Evolutionary conservation across 1,140 invertebrate genomes (phyloP).

Genomic region (Atta texana): DNA sequence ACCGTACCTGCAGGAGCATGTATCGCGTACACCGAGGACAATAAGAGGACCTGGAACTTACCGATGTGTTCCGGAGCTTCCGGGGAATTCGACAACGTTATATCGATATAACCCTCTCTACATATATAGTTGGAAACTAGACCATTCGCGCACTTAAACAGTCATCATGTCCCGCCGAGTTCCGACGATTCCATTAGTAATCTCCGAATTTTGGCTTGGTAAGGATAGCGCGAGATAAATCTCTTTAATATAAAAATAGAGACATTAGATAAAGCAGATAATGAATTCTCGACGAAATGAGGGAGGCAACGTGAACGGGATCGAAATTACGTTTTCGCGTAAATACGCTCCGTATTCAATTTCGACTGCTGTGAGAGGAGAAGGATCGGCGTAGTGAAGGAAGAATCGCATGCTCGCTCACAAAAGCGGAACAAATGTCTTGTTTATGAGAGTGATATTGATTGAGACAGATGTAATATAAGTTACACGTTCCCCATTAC

Average conservation of each 20-base stretch:
- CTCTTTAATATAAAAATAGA: constrained; percentile 19
- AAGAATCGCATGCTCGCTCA: not conserved
- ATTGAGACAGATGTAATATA: constrained; percentile 19
- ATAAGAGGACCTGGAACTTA: constrained; percentile 61
- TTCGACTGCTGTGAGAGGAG: constrained; percentile 27
- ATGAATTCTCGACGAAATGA: constrained; percentile 32
- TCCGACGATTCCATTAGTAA: constrained; percentile 8
- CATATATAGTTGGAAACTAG: not conserved
- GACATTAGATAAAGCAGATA: constrained; percentile 21
- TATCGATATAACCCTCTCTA: not conserved
- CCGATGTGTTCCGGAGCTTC: constrained; percentile 36
- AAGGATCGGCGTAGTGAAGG: constrained; percentile 6
- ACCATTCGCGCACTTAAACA: constrained; percentile 15
- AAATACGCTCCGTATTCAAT: constrained; percentile 48
- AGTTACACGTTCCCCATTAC: not conserved
- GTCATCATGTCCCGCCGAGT: not conserved
- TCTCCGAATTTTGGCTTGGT: not conserved
- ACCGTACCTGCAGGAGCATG: constrained; percentile 46
- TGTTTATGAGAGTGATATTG: constrained; percentile 27
- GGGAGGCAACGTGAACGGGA: constrained; percentile 27
- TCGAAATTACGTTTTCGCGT: constrained; percentile 52
- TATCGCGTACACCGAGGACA: constrained; percentile 38
- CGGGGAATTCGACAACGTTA: constrained; percentile 12
- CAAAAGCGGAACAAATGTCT: constrained; percentile 36
- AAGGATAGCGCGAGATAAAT: not conserved